phyloP scores from a whole-genome alignment of 2,888 invertebrate species.

The Brenthis daphne region DNA sequence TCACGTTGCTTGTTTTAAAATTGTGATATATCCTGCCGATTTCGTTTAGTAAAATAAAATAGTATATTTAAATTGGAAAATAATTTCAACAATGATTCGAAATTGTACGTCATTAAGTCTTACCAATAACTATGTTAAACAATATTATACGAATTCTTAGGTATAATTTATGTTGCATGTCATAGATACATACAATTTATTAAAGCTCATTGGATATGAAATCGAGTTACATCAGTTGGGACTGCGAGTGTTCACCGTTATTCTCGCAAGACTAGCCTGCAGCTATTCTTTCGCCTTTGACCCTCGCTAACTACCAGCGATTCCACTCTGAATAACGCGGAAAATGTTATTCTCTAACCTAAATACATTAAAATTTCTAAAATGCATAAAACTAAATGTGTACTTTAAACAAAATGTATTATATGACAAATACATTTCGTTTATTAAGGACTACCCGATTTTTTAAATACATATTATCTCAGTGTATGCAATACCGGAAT shows the following conservation, averaged over 20 bases:
- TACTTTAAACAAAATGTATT: no score
- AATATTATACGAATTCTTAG: no score
- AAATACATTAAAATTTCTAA: no score
- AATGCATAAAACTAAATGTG: no score
- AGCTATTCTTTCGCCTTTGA: conserved; percentile 32
- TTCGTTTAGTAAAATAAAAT: neutral
- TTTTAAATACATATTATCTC: no score
- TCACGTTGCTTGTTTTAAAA: conserved; percentile 8
- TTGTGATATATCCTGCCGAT: neutral
- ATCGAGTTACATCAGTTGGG: conserved; percentile 28
- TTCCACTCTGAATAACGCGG: conserved; percentile 1
- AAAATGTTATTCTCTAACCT: conserved; percentile 2
- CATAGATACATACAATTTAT: neutral
- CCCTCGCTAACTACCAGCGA: conserved; percentile 28
- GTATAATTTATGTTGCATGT: neutral
- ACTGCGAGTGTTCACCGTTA: conserved; percentile 1
- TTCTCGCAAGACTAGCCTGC: conserved; percentile 25
- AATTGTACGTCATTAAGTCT: no score
- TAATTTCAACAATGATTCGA: no score
- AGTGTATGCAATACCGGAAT: no score
- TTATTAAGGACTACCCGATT: no score
- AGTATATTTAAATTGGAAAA: no score
- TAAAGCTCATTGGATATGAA: conserved; percentile 1
- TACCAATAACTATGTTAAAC: no score
- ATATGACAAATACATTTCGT: no score